These are phyloP conservation scores for Tricholauxania praeusta DNA, from an alignment of 2,888 invertebrate genomes.

Conservation along the genomic window DNA sequence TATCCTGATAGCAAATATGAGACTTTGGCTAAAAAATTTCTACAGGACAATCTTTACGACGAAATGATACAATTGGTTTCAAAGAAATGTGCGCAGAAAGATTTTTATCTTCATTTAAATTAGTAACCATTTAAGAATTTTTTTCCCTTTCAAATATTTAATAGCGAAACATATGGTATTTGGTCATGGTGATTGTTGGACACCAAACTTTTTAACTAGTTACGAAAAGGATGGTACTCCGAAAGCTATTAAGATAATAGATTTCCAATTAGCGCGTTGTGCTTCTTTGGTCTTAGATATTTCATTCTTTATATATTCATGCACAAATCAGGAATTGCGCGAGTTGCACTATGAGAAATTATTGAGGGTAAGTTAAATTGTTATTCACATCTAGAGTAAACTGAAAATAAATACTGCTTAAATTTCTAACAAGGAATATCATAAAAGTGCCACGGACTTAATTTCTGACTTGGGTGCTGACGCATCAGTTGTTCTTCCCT, in stretches of 20 bases:
- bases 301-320: constrained; percentile 73
- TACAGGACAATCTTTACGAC: constrained; percentile 69
- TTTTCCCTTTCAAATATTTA: constrained; percentile 27
- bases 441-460: constrained; percentile 70
- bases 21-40: constrained; percentile 71
- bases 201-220: constrained; percentile 78
- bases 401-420: background rate
- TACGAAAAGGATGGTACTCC: constrained; percentile 55
- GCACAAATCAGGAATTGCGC: constrained; percentile 73
- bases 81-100: constrained; percentile 51
- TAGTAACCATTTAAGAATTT: background rate
- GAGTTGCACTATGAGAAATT: constrained; percentile 71
- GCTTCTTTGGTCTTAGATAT: constrained; percentile 60
- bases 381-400: constrained; percentile 43
- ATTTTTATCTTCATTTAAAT: background rate
- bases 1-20: constrained; percentile 73
- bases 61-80: constrained; percentile 67
- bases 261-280: constrained; percentile 75
- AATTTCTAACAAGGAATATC: constrained; percentile 69
- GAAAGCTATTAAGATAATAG: constrained; percentile 71
- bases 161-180: constrained; percentile 71
- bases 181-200: constrained; percentile 81
- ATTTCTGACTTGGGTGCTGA: constrained; percentile 74
- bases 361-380: constrained; percentile 59
- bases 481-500: constrained; percentile 69